These are phyloP conservation scores for Geothlypis trichas DNA, from an alignment of 2,113 vertebrate species.

Conservation along the genomic window DNA sequence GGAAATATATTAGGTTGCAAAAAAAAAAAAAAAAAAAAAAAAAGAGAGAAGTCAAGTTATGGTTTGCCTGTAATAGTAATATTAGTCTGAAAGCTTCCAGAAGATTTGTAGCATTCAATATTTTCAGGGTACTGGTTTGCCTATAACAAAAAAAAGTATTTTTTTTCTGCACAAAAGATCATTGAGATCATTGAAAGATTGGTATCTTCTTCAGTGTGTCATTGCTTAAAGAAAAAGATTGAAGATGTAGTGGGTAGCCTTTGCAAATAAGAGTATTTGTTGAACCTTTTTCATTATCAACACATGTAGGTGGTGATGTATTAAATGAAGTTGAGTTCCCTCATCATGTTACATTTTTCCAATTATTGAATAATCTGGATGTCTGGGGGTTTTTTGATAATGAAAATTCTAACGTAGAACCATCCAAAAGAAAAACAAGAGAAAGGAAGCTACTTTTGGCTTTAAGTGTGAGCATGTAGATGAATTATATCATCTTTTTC, in stretches of 20 bases:
- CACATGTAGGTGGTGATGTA: neutral
- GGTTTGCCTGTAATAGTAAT: neutral
- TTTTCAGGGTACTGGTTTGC: neutral
- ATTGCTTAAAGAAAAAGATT: neutral
- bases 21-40: neutral
- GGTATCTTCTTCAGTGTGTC: neutral
- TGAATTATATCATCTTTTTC: neutral
- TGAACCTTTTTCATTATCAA: neutral
- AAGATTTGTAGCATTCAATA: neutral
- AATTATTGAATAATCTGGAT: neutral
- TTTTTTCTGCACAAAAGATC: neutral
- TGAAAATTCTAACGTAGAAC: neutral
- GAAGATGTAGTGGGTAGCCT: neutral
- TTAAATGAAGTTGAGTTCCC: neutral
- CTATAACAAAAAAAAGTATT: neutral
- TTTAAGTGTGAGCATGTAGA: neutral
- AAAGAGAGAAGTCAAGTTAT: neutral
- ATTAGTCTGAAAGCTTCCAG: neutral
- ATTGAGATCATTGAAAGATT: neutral
- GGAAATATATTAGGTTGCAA: neutral
- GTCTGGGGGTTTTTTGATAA: neutral
- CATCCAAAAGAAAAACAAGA: neutral
- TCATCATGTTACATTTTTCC: neutral
- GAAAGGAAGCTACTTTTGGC: neutral
- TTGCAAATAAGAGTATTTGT: neutral